Evolutionary conservation across 2,888 invertebrate species (phyloP).

Genomic region (Arrhopalites spinosus): DNA sequence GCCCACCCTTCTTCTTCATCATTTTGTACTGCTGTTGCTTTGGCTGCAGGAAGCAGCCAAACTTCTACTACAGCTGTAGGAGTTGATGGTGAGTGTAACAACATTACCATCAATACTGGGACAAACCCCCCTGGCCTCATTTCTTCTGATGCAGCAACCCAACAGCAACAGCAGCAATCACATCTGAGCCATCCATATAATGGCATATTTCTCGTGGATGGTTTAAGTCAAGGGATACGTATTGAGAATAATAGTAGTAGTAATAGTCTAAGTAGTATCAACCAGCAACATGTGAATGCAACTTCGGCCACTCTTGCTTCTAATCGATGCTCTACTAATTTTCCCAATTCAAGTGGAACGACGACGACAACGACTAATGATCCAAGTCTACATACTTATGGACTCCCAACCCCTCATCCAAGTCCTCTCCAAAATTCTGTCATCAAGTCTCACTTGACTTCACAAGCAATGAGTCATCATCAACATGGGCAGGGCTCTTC

Average conservation of each 20-base stretch:
- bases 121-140: conserved; percentile 2
- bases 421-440: too few relatives aligned
- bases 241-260: background rate
- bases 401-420: background rate
- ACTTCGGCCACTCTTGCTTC: too few relatives aligned
- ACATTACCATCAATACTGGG: conserved; percentile 7
- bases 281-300: too few relatives aligned
- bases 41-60: background rate
- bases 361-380: background rate
- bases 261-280: background rate
- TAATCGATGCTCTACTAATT: background rate
- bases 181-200: background rate
- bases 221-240: background rate
- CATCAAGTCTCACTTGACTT: too few relatives aligned
- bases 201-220: conserved; percentile 7
- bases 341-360: background rate
- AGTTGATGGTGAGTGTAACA: background rate
- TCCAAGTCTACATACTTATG: conserved; percentile 10
- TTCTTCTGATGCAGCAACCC: background rate
- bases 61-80: background rate
- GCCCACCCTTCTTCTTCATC: background rate
- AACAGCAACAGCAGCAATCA: background rate
- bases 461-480: background rate
- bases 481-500: background rate
- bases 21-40: background rate